Evolutionary conservation across 2,797 vertebrate genomes (phyloP), one percentile per base, ranked within the genome.

Genomic region (Myoxocephalus aenaeus): DNA sequence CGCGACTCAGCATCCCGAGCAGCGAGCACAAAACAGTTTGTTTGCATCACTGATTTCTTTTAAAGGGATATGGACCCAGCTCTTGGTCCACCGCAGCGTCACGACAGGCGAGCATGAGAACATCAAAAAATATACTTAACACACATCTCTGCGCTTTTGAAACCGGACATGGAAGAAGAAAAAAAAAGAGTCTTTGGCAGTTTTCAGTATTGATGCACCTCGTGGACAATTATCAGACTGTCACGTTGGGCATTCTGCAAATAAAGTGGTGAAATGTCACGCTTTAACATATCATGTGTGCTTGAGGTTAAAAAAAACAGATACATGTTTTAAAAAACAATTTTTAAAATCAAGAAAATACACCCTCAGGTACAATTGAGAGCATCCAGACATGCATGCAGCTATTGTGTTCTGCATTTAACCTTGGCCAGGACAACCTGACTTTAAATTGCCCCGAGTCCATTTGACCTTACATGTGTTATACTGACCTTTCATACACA

Each of bases 11-110:
- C 78, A 87, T 89, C 91, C 89, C 83, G 88, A 92, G 90, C 86
- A 67, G 79, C 58, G 87, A 48, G 90, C 92, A 92, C 88, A 90
- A 93, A 92, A 92, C 92, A 93, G 92, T 93, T 92, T 91, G 87
- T 94, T 92, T 94, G 87, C 93, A 93, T 93, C 93, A 94, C 89
- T 87, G 93, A 85, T 87, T 90, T 83, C 86, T 85, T 92, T 94
- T 94, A 94, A 94, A 95, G 94, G 92, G 89, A 87, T 92, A 94
- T 80, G 85, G 88, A 91, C 92, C 92, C 89, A 87, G 90, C 91
- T 90, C 80, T 87, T 80, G 88, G 85, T 81, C 83, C 89, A 92
- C 80, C 88, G 90, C 89, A 84, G 91, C 81, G 88, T 91, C 90
- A 88, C 92, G 85, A 83, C 81, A 84, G 72, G 85, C 61, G 82